These are phyloP conservation scores for Saccopteryx bilineata DNA, from an alignment of 2,113 vertebrate genomes.

Conservation along the genomic window DNA sequence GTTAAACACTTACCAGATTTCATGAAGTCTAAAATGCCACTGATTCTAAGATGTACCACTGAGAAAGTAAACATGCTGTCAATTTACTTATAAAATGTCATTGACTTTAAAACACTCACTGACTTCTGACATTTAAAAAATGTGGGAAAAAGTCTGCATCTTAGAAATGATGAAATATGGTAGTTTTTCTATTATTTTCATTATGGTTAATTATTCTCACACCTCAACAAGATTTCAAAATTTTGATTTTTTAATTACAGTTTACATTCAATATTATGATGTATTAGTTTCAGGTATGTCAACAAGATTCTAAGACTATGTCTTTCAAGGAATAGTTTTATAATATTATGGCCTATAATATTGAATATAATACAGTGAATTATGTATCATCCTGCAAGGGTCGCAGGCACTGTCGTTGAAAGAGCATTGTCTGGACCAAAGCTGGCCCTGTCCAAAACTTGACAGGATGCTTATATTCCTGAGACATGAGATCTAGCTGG, in stretches of 20 bases:
- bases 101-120: neutral
- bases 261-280: too few species aligned
- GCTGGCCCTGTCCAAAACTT: neutral
- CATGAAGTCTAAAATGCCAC: too few species aligned
- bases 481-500: neutral
- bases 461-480: neutral
- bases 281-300: neutral
- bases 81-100: neutral
- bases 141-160: neutral
- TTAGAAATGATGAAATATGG: neutral
- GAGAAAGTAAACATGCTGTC: neutral
- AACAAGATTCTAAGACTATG: neutral
- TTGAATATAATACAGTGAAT: neutral
- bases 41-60: neutral
- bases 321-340: neutral
- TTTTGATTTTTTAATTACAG: too few species aligned
- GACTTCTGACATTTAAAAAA: neutral
- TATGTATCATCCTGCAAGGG: neutral
- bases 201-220: neutral
- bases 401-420: neutral
- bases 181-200: slow-evolving; percentile 10
- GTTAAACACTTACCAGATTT: neutral
- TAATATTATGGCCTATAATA: too few species aligned
- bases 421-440: too few species aligned
- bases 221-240: neutral